Evolutionary conservation across 2,113 vertebrate genomes (phyloP), one percentile per base, ranked within the genome.

Genomic region (Equus przewalskii): DNA sequence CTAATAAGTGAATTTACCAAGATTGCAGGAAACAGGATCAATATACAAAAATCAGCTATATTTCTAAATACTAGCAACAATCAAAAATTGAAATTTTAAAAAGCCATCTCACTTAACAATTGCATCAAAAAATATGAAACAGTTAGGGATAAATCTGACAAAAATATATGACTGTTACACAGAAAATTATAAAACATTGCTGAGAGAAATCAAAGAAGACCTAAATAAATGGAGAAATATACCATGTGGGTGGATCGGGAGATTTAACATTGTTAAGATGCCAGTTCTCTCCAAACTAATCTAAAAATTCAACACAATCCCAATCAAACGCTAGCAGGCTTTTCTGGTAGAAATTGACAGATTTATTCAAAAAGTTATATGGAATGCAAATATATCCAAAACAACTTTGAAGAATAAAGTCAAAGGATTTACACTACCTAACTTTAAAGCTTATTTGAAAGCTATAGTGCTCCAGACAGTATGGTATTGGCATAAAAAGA

Each of bases 181-280:
- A 28, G 7, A 81, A 80, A 44, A 54, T 62, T 54, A 82, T n/a
- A 41, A 70, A 82, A 82, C 8, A 56, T 56, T 75, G 21, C 69
- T 44, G 21, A 82, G 26, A 33, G 76, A 64, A 94, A 75, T 65
- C n/a, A 82, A 94, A 54, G 84, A 51, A 89, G 15, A 56, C n/a
- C 69, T 94, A 89, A 89, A 65, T 82, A 94, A 89, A 36, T 56
- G 28, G 26, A 65, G 19, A 89, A 70, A 26, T 89, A 44, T 24
- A 33, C 19, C 21, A n/a, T 56, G 16, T 44, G 69, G 10, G 28
- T 87, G 18, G 21, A 46, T 69, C 19, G 41, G 5, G 62, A 49
- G 36, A 79, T 49, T 69, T 94, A 49, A 87, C 49, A 87, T 69
- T n/a, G 18, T 58, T 67, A 69, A 67, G n/a, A 56, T 64, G 21